These are phyloP conservation scores for Monoplex corrugatus DNA, from an alignment of 2,888 invertebrate genomes.

Conservation along the genomic window DNA sequence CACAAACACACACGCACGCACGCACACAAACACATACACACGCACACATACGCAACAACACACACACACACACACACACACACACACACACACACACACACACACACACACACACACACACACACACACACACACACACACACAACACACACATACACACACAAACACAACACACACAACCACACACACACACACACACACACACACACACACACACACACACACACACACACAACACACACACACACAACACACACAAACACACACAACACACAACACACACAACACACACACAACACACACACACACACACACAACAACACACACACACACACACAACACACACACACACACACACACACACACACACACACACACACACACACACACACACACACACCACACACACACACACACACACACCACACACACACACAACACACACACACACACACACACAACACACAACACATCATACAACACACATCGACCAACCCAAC, in stretches of 20 bases:
- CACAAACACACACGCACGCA: neutral
- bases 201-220: neutral
- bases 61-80: constrained; percentile 13
- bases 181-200: neutral
- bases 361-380: no score
- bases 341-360: no score
- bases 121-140: neutral
- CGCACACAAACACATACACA: neutral
- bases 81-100: constrained; percentile 16
- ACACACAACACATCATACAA: no score
- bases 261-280: neutral
- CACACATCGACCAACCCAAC: no score
- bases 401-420: no score
- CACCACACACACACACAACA: no score
- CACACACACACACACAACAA: neutral
- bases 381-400: no score
- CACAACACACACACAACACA: neutral
- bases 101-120: neutral
- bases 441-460: no score
- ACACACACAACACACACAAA: neutral
- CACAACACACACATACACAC: neutral
- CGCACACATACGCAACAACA: neutral
- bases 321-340: no score
- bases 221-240: neutral
- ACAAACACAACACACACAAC: neutral